Conservation (phyloP, 2,888 invertebrate species). For the Rhagonycha fulva region DNA sequence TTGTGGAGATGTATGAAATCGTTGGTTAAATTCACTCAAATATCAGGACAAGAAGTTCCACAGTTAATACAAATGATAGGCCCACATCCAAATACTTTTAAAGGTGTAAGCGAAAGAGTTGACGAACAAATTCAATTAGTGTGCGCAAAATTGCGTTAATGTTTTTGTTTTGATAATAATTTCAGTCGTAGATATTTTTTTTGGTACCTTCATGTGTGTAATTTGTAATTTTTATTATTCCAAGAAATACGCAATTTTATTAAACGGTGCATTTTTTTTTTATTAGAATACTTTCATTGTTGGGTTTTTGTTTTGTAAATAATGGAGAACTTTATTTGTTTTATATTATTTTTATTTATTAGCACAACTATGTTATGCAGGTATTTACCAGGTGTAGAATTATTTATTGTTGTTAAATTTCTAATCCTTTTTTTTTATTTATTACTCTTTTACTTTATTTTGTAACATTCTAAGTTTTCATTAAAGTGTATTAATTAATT, state of each 20-base stretch:
- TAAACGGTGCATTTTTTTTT: not conserved
- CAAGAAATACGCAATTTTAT: not conserved
- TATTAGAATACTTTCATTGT: not conserved
- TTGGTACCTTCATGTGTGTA: slow-evolving; percentile 1
- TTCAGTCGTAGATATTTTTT: not conserved
- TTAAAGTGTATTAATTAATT: not conserved
- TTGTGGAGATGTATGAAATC: slow-evolving; percentile 80
- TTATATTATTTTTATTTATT: slow-evolving; percentile 9
- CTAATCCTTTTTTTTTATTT: not conserved
- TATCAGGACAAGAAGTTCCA: slow-evolving; percentile 82
- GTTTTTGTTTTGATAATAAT: slow-evolving; percentile 1
- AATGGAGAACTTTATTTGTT: slow-evolving; percentile 1
- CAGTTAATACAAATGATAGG: slow-evolving; percentile 90
- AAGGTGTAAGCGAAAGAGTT: slow-evolving; percentile 78
- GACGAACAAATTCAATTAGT: slow-evolving; percentile 82
- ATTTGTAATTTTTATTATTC: slow-evolving; percentile 4
- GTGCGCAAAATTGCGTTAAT: slow-evolving; percentile 64
- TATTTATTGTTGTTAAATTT: not conserved
- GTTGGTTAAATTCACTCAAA: slow-evolving; percentile 71
- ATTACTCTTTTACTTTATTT: not conserved
- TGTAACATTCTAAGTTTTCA: not conserved
- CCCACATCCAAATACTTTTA: slow-evolving; percentile 81
- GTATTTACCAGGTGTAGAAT: not conserved
- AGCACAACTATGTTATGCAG: not conserved
- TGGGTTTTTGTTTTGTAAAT: not conserved